Base-by-base conservation (phyloP, 2,797 vertebrate genomes). In the Todus mexicanus region DNA sequence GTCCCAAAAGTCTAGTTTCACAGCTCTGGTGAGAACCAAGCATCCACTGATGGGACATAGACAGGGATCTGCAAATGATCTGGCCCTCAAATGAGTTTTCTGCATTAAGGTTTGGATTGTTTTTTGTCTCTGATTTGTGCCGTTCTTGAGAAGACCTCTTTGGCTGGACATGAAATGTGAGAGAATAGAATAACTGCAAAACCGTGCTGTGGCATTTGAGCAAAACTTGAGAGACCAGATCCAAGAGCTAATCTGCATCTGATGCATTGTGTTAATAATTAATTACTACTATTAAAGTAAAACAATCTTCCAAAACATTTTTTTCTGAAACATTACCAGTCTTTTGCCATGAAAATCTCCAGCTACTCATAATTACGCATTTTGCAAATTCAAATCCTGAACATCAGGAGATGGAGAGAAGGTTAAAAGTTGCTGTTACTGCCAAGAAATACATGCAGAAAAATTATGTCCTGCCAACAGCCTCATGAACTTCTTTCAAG, bases 201-300 rank as follows among this genome's bases (percentile, higher is more conserved):
- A 75, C 19, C 37, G 18, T 31, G 26, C 63, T 81, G 64, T 66
- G 69, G 29, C 38, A 51, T 81, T 88, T 40, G 63, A 65, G n/a
- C 43, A 85, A 75, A 94, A 59, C 75, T 85, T 56, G 2, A 89
- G 53, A 93, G 45, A 78, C 47, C 64, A 78, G 50, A 89, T 90
- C 82, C 89, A 88, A 66, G 66, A 85, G 64, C 26, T 76, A 84
- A 86, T 76, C 51, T 86, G 37, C 51, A 88, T 56, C 87, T 70
- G 66, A 86, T 37, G 40, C 60, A 40, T 29, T 66, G 20, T 78
- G 51, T 56, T 81, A 23, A 61, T 71, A 87, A 92, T 81, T 87
- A 86, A 94, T 94, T 64, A n/a, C 53, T 64, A 38, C 53, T 66
- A 71, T 74, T 85, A 91, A 81, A 83, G 33, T 29, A 75, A 94